These are phyloP conservation scores for Villa cingulata DNA, from an alignment of 2,888 invertebrate genomes.

Conservation along the genomic window DNA sequence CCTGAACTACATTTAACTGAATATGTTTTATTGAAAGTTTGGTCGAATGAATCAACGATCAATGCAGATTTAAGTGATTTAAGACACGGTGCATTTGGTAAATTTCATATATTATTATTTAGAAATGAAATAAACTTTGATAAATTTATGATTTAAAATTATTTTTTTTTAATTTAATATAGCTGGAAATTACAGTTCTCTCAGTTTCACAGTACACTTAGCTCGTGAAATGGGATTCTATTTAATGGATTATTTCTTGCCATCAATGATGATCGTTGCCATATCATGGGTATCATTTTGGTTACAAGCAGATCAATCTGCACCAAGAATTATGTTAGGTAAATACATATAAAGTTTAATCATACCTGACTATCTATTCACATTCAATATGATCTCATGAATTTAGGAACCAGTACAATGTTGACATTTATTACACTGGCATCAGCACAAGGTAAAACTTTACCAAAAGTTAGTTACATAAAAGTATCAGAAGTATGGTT, in stretches of 20 bases:
- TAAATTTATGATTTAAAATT: too few species aligned
- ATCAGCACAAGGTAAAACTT: slow-evolving; percentile 67
- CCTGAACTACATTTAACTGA: slow-evolving; percentile 67
- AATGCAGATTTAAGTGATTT: slow-evolving; percentile 52
- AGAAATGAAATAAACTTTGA: too few species aligned
- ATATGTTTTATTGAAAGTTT: slow-evolving; percentile 55
- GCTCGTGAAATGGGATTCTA: slow-evolving; percentile 75
- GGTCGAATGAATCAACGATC: slow-evolving; percentile 58
- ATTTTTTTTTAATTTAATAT: slow-evolving; percentile 25
- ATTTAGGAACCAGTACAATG: slow-evolving; percentile 63
- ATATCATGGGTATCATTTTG: slow-evolving; percentile 85
- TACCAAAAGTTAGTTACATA: slow-evolving; percentile 80
- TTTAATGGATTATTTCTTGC: slow-evolving; percentile 77
- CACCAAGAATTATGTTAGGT: slow-evolving; percentile 70
- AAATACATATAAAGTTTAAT: slow-evolving; percentile 14
- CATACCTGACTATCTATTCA: not conserved
- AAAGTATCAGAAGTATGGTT: slow-evolving; percentile 88
- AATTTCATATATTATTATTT: slow-evolving; percentile 17
- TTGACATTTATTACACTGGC: slow-evolving; percentile 77
- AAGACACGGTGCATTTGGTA: slow-evolving; percentile 59
- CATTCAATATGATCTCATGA: not conserved
- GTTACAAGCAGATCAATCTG: slow-evolving; percentile 74
- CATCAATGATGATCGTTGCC: slow-evolving; percentile 72
- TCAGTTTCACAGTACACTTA: slow-evolving; percentile 64
- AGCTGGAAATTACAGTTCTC: slow-evolving; percentile 73